Base-by-base conservation (phyloP, 2,888 invertebrate species). In the Tachina fera region DNA sequence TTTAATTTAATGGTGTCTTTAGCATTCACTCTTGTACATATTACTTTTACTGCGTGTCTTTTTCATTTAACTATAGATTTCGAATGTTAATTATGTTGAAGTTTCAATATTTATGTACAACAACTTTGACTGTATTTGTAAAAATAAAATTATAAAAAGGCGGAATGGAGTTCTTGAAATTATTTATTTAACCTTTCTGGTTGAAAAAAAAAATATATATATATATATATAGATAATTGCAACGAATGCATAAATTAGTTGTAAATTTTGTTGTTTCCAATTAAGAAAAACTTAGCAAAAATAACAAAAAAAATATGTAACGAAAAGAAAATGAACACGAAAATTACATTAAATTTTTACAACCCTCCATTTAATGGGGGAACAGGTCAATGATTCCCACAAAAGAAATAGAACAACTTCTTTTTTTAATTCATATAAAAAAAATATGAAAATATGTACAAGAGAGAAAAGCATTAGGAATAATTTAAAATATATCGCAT, bases 191-290 rank as follows among this genome's bases (percentile, higher is more conserved):
- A 67, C 67, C 60, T 81, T 68, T 75, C 13, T 53, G 45, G 9
- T 49, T 58, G 19, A 80, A 68, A 43, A 63, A 51, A 58, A 6
- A 63, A 0, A 43, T 47, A 51, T 19, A 22, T 9, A 86, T 61
- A 63, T 4, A 19, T 47, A 51, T 19, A 22, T 9, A 86, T 61
- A 67, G 75, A 79, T 83, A 80, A 80, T 86, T 83, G 75, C 76
- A 83, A 80, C 79, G 65, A 72, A 63, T 76, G 86, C 71, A 75
- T 79, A 86, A 83, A 83, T 86, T 82, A 85, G 74, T 70, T 74
- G 39, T 41, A 74, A 71, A 80, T 58, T 61, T 79, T 47, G 56
- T 84, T 80, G 51, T 74, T 78, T 80, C 56, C 68, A 82, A 85
- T 82, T 82, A 81, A 31, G 31, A 31, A 85, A 84, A 80, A 75